These are phyloP conservation scores for Halcyon smyrnensis DNA, from an alignment of 2,797 vertebrate species.

Conservation along the genomic window DNA sequence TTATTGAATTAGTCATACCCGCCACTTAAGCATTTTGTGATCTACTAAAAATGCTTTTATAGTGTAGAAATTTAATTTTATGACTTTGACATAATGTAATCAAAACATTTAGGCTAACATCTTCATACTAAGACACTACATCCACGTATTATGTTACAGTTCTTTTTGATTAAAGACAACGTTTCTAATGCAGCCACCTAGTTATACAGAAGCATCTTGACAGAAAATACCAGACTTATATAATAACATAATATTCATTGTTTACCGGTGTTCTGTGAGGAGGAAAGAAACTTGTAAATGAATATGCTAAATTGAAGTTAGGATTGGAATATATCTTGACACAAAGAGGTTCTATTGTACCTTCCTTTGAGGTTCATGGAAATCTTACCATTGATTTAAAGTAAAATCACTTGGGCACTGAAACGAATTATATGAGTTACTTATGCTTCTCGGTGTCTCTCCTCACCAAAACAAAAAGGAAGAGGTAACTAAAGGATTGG, in stretches of 20 bases:
- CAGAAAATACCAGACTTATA: not conserved
- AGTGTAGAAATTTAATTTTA: slow-evolving; percentile 90
- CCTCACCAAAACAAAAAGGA: not conserved
- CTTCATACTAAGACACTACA: slow-evolving; percentile 85
- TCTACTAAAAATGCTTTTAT: slow-evolving; percentile 87
- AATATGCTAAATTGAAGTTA: not conserved
- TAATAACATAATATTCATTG: not conserved
- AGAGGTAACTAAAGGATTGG: not conserved
- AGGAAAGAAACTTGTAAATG: slow-evolving; percentile 2
- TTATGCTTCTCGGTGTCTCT: not conserved
- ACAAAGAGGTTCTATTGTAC: not conserved
- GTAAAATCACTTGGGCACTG: not conserved
- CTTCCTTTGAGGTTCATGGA: not conserved
- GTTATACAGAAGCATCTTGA: not conserved
- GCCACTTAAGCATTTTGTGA: slow-evolving; percentile 89
- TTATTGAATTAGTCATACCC: slow-evolving; percentile 87
- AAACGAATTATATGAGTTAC: not conserved
- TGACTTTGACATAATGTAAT: slow-evolving; percentile 87
- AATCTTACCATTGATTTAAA: not conserved
- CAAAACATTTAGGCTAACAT: slow-evolving; percentile 85
- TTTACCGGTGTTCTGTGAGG: not conserved
- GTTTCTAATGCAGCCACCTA: not conserved
- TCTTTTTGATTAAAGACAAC: not conserved
- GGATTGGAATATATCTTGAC: not conserved
- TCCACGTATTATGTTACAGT: slow-evolving; percentile 54